phyloP scores from a whole-genome alignment of 2,797 vertebrate species.

The Chaenodraco wilsoni region DNA sequence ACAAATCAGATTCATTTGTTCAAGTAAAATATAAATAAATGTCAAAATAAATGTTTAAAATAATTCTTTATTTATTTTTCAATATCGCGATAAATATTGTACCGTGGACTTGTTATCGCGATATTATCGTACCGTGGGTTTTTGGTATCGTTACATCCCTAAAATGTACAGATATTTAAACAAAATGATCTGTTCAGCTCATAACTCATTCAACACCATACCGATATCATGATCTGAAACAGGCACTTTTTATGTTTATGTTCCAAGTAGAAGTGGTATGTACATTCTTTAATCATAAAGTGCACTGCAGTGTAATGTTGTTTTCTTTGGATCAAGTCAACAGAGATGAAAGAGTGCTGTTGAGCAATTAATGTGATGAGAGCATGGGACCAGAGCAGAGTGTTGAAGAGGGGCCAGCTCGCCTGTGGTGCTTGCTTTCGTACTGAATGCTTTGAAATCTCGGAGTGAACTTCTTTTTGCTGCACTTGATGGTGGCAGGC shows the following conservation, averaged over 20 bases:
- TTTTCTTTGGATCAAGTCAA: constrained; percentile 74
- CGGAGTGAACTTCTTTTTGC: constrained; percentile 57
- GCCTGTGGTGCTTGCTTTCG: constrained; percentile 53
- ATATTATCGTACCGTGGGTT: no score
- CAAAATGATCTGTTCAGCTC: constrained; percentile 3
- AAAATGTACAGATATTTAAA: background rate
- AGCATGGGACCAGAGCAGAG: constrained; percentile 36
- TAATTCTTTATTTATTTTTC: no score
- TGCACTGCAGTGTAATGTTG: constrained; percentile 67
- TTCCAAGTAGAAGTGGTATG: constrained; percentile 33
- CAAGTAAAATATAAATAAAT: no score
- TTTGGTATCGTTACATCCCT: no score
- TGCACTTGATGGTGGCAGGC: constrained; percentile 41
- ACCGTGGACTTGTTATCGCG: no score
- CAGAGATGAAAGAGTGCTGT: constrained; percentile 63
- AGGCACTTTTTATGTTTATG: constrained; percentile 25
- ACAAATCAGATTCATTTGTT: no score
- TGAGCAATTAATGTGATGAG: constrained; percentile 59
- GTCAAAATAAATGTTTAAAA: no score
- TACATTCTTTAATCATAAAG: constrained; percentile 76
- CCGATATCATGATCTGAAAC: constrained; percentile 26
- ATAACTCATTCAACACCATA: constrained; percentile 13
- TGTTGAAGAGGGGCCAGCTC: constrained; percentile 46
- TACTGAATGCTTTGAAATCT: constrained; percentile 63
- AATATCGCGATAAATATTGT: no score